Evolutionary conservation across 2,888 invertebrate genomes (phyloP), one percentile per base, ranked within the genome.

Genomic region (Stenotaenia linearis): DNA sequence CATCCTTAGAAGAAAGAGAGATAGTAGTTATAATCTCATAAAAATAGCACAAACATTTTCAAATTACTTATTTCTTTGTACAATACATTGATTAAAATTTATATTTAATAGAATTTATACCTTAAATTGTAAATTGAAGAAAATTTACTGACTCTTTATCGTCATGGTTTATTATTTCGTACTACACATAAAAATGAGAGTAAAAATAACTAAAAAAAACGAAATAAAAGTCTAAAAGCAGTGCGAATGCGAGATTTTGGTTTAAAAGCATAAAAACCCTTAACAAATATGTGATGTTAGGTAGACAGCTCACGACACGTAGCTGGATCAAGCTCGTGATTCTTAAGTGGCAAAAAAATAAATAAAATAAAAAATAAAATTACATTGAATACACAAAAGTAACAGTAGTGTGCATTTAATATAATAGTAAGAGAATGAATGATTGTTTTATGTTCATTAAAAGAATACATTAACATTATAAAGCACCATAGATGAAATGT

Each of bases 1-100:
- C 87, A 82, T 86, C 86, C 87, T 87, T 84, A 80, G 79, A 80
- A 50, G 23, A 56, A 21, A 56, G 56, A 56, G 56, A 23, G 56
- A 56, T 18, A 56, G 56, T 56, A 56, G 10, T 56, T 56, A 40
- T 40, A 23, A 56, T 56, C n/a, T 56, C 56, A 56, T 56, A 0
- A 18, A 15, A 56, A 18, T 23, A 56, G 5, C 18, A n/a, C 56
- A 56, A 23, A 56, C 69, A 32, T 79, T 74, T 78, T 35, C 18
- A 80, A 23, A 80, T 75, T 75, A 15, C 75, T 50, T 50, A 35
- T 10, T 32, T 23, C 30, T n/a, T 18, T 75, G 69, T 40, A 40
- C 40, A 40, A 40, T 15, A 40, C n/a, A 40, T 40, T 40, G 15
- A 15, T 40, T 40, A n/a, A n/a, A 15, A 40, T 40, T 12, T 40